A percentile compares a stretch with the other conserved stretches of the same genome.
phyloP scores from a whole-genome alignment of 2,888 invertebrate genomes.

The Bursaphelenchus okinawaensis region DNA sequence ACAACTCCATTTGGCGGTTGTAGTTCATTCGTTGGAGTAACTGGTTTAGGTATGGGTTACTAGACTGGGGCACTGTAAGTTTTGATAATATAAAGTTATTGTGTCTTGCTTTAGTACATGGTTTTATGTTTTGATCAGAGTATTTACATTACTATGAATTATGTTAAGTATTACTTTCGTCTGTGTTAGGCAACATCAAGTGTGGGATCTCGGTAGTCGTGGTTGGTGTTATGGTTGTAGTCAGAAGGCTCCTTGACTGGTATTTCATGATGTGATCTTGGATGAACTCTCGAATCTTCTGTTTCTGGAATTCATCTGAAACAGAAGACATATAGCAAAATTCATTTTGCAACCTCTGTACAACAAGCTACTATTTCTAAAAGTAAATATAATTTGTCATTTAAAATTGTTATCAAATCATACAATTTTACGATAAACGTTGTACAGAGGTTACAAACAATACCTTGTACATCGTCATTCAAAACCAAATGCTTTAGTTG shows the following conservation, averaged over 20 bases:
- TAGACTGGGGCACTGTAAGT: background rate
- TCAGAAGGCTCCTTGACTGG: background rate
- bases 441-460: background rate
- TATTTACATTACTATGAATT: too few species aligned
- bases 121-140: too few species aligned
- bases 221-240: background rate
- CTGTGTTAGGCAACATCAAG: background rate
- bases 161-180: background rate
- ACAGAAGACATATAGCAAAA: background rate
- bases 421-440: too few species aligned
- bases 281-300: background rate
- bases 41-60: background rate
- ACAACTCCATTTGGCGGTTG: slow-evolving; percentile 3
- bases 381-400: too few species aligned
- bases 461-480: slow-evolving; percentile 5
- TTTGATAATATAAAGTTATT: too few species aligned
- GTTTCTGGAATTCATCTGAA: background rate
- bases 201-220: slow-evolving; percentile 14
- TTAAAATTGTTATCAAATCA: too few species aligned
- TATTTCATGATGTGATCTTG: background rate
- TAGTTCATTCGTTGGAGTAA: background rate
- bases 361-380: too few species aligned
- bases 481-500: background rate
- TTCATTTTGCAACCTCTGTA: too few species aligned
- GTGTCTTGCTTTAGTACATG: too few species aligned